These are phyloP conservation scores for Salticus scenicus DNA, from an alignment of 2,888 invertebrate genomes.

Conservation along the genomic window DNA sequence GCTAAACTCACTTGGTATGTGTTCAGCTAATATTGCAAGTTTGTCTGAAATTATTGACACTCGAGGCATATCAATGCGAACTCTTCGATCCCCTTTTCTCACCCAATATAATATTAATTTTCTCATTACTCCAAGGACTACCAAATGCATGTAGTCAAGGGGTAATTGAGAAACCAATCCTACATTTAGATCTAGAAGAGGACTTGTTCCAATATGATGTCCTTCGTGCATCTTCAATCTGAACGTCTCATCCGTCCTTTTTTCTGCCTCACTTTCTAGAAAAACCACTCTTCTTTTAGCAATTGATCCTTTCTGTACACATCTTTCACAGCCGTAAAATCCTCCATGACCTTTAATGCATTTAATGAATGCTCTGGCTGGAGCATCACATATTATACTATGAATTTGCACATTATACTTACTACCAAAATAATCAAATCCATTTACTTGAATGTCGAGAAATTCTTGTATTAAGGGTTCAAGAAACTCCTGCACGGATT, in stretches of 20 bases:
- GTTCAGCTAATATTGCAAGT: not conserved
- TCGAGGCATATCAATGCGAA: not conserved
- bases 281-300: not conserved
- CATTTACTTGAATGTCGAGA: not conserved
- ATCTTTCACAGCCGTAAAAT: conserved; percentile 27
- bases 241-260: conserved; percentile 4
- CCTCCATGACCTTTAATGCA: conserved; percentile 18
- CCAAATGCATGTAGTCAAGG: conserved; percentile 30
- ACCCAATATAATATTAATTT: conserved; percentile 19
- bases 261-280: not conserved
- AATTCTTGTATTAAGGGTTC: not conserved
- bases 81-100: not conserved
- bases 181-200: conserved; percentile 11
- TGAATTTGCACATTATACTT: not conserved
- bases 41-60: not conserved
- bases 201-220: conserved; percentile 10
- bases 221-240: not conserved
- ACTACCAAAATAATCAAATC: not conserved
- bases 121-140: conserved; percentile 10
- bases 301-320: not conserved
- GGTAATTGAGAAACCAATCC: conserved; percentile 16
- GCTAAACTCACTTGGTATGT: not conserved
- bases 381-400: conserved; percentile 15
- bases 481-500: conserved; percentile 3
- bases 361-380: conserved; percentile 29